Percentiles rank a stretch among this genome's conserved stretches.
Conservation (phyloP, 2,113 vertebrate genomes). For the Parus major region DNA sequence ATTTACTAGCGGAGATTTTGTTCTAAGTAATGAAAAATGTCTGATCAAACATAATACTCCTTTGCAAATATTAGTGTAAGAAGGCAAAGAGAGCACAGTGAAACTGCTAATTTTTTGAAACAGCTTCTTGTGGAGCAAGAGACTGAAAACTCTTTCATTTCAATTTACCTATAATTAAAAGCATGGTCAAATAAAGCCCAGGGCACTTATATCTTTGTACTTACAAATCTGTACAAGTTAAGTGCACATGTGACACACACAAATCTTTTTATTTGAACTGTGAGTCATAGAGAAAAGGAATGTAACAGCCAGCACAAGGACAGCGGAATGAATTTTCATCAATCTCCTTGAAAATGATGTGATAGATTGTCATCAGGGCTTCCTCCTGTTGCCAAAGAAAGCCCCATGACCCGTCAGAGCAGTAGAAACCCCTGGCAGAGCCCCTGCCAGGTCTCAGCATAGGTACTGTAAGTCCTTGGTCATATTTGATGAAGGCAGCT, state of each 20-base stretch:
- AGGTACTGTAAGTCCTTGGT: neutral
- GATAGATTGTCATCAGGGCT: neutral
- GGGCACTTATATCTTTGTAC: neutral
- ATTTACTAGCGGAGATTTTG: neutral
- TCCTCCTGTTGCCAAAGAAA: neutral
- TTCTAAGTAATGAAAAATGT: neutral
- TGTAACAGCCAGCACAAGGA: neutral
- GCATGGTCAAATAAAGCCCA: neutral
- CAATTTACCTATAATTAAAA: neutral
- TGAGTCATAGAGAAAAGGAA: neutral
- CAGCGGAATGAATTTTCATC: neutral
- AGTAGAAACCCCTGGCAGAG: neutral
- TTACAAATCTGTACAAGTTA: neutral
- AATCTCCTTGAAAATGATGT: neutral
- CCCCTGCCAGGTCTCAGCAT: neutral
- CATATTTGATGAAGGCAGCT: neutral
- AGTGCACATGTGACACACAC: neutral
- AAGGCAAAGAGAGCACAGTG: neutral
- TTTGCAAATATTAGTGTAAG: neutral
- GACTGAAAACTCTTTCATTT: neutral
- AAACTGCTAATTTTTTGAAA: neutral
- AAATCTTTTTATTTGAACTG: neutral
- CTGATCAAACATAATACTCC: neutral
- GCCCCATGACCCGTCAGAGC: neutral
- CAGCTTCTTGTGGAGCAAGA: neutral